Conservation (phyloP, 2,113 vertebrate species). For the Lophura nycthemera region DNA sequence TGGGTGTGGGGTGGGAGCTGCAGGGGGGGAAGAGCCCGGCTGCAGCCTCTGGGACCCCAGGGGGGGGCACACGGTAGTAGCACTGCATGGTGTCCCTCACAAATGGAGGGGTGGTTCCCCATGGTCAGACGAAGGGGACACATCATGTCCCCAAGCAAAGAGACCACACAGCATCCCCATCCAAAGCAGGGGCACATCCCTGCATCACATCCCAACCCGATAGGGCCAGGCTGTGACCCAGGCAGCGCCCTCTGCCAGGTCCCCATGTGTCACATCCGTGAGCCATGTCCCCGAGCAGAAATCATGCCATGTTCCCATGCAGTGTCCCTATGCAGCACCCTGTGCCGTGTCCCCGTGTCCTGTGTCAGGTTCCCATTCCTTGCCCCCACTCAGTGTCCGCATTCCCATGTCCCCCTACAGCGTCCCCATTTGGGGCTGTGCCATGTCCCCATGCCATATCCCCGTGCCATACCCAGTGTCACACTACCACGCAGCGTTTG, state of each 20-base stretch:
- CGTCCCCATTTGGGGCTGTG: too few relatives aligned
- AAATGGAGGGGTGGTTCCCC: neutral
- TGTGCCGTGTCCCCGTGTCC: neutral
- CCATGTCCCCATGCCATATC: neutral
- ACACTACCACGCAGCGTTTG: neutral
- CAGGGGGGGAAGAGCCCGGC: neutral
- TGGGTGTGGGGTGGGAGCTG: neutral
- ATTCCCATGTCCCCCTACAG: neutral
- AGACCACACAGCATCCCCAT: too few relatives aligned
- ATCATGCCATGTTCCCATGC: neutral
- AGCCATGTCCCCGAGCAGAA: neutral
- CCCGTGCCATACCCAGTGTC: neutral
- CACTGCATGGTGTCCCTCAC: neutral
- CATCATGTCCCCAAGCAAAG: neutral
- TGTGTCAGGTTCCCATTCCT: neutral
- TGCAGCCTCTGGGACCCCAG: neutral
- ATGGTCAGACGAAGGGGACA: too few relatives aligned
- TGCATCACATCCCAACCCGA: neutral
- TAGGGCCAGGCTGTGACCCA: neutral
- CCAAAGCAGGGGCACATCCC: neutral
- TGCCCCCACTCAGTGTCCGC: neutral
- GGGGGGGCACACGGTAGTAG: neutral
- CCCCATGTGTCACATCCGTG: neutral
- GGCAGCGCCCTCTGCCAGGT: neutral
- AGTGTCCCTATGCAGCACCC: rapidly evolving